These are phyloP conservation scores for Diogma glabrata DNA, from an alignment of 2,888 invertebrate genomes.

Conservation along the genomic window DNA sequence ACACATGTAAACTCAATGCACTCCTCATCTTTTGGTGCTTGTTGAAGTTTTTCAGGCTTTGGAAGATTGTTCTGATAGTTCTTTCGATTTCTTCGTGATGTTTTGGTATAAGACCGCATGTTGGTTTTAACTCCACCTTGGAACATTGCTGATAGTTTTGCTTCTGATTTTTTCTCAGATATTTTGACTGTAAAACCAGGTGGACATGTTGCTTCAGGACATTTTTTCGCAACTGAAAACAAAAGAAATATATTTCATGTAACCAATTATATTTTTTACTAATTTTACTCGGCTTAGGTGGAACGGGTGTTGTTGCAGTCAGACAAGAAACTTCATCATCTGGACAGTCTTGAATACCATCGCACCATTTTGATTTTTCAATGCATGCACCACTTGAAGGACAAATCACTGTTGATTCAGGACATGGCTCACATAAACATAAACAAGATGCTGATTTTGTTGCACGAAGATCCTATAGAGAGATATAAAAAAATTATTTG, in stretches of 20 bases:
- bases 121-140: not conserved
- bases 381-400: constrained; percentile 65
- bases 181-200: constrained; percentile 39
- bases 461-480: constrained; percentile 40
- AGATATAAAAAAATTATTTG: not conserved
- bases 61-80: constrained; percentile 25
- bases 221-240: constrained; percentile 24
- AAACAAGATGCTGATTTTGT: constrained; percentile 50
- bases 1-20: constrained; percentile 34
- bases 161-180: constrained; percentile 28
- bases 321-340: constrained; percentile 66
- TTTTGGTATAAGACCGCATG: constrained; percentile 24
- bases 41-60: constrained; percentile 18
- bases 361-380: constrained; percentile 60
- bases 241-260: no score
- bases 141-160: constrained; percentile 39
- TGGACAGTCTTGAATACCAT: constrained; percentile 68
- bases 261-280: no score
- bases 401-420: constrained; percentile 52
- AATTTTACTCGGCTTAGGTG: no score
- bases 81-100: constrained; percentile 25
- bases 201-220: constrained; percentile 40
- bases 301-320: constrained; percentile 22
- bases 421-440: constrained; percentile 64
- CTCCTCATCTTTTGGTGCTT: constrained; percentile 21